A percentile compares a stretch with the other conserved stretches of the same genome.
Evolutionary conservation across 2,797 vertebrate genomes (phyloP).

Genomic region (Spinibarbus caldwelli): DNA sequence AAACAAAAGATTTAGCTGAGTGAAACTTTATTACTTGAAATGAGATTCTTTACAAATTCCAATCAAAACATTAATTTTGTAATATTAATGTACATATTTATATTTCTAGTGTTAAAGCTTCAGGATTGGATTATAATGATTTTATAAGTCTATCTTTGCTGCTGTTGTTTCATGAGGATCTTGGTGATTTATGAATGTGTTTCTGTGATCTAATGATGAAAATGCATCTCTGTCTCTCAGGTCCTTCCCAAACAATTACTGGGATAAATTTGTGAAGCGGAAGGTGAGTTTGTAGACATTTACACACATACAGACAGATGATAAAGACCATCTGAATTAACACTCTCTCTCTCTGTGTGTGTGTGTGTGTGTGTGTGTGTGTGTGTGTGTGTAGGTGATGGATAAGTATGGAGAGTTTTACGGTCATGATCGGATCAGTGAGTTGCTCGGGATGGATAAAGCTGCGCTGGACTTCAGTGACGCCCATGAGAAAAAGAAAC

Average conservation of each 20-base stretch:
- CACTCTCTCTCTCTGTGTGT: no score
- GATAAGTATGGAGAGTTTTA: conserved; percentile 90
- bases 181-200: background rate
- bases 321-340: background rate
- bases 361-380: background rate
- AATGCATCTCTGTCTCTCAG: conserved; percentile 71
- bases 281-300: conserved; percentile 80
- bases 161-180: background rate
- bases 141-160: background rate
- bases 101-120: background rate
- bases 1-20: background rate
- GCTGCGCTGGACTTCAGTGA: conserved; percentile 87
- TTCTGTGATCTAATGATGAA: background rate
- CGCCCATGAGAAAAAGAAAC: conserved; percentile 85
- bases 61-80: background rate
- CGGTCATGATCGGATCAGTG: conserved; percentile 86
- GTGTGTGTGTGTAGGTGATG: conserved; percentile 79
- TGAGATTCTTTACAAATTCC: background rate
- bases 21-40: background rate
- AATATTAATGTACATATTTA: no score
- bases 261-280: conserved; percentile 98
- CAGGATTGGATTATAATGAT: background rate
- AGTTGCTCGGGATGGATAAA: conserved; percentile 87
- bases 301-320: background rate
- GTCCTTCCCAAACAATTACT: conserved; percentile 97